These are phyloP conservation scores for Cerastis rubricosa DNA, from an alignment of 2,888 invertebrate genomes.

Conservation along the genomic window DNA sequence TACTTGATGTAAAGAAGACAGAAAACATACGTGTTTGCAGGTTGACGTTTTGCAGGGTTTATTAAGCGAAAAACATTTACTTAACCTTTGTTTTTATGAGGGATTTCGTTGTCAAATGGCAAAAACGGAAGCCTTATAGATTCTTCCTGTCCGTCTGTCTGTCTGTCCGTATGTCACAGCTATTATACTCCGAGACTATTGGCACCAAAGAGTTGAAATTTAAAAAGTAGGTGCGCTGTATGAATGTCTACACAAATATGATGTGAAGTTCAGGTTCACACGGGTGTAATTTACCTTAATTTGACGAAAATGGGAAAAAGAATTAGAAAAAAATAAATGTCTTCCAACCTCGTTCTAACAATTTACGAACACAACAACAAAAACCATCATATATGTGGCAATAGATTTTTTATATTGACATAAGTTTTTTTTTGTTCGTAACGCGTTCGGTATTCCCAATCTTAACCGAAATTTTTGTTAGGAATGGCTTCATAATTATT, in stretches of 20 bases:
- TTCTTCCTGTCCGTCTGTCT: too few relatives aligned
- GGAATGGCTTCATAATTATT: not conserved
- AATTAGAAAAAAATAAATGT: not conserved
- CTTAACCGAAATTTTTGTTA: not conserved
- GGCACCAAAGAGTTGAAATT: too few relatives aligned
- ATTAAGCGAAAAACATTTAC: too few relatives aligned
- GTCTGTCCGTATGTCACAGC: too few relatives aligned
- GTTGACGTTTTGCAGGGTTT: not conserved
- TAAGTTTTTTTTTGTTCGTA: not conserved
- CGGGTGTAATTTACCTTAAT: not conserved
- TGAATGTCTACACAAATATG: too few relatives aligned
- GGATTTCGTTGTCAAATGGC: too few relatives aligned
- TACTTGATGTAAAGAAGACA: constrained; percentile 30
- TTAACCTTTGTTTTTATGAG: not conserved
- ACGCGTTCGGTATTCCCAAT: too few relatives aligned
- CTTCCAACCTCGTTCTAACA: not conserved
- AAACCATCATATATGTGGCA: not conserved
- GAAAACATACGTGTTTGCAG: constrained; percentile 4
- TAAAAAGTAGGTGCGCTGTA: too few relatives aligned
- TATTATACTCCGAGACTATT: too few relatives aligned
- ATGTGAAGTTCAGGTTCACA: not conserved
- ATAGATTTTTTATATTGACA: not conserved
- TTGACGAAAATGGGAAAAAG: not conserved
- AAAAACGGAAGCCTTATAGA: too few relatives aligned
- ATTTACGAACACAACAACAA: not conserved